Conservation (phyloP, 2,888 invertebrate genomes). For the Hirtodrosophila duncani region DNA sequence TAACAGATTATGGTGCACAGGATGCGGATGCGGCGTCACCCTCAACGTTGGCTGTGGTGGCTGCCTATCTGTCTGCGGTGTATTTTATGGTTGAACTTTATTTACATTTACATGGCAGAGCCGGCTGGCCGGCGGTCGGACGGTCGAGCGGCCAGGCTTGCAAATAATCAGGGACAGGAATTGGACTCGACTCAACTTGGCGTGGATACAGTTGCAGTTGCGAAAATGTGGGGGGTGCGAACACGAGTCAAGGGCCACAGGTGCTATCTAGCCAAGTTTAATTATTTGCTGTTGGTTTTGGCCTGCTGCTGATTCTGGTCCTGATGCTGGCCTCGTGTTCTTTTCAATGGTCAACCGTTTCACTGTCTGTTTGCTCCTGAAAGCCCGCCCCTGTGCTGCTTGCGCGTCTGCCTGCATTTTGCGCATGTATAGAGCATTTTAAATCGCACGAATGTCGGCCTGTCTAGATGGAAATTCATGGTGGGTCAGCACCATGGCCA, state of each 20-base stretch:
- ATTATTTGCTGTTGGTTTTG: conserved; percentile 59
- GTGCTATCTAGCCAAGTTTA: conserved; percentile 58
- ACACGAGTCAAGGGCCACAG: conserved; percentile 46
- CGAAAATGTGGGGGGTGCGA: conserved; percentile 3
- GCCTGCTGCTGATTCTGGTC: conserved; percentile 18
- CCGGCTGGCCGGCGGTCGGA: background rate
- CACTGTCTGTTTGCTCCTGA: conserved; percentile 9
- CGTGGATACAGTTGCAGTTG: conserved; percentile 42
- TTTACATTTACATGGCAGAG: conserved; percentile 61
- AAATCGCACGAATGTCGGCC: conserved; percentile 42
- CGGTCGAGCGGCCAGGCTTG: no score
- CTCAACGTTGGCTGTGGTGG: conserved; percentile 5
- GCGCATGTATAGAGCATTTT: conserved; percentile 53
- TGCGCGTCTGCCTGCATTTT: conserved; percentile 41
- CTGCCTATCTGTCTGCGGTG: conserved; percentile 51
- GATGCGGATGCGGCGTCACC: conserved; percentile 15
- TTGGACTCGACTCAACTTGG: conserved; percentile 8
- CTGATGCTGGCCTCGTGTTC: conserved; percentile 11
- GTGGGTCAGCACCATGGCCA: no score
- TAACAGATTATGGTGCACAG: conserved; percentile 37
- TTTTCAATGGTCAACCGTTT: conserved; percentile 6
- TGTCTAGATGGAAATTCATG: conserved; percentile 1
- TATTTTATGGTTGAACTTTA: conserved; percentile 63
- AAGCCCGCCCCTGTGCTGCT: conserved; percentile 30
- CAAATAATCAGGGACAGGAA: conserved; percentile 32